These are phyloP conservation scores for Sula dactylatra DNA, from an alignment of 2,113 vertebrate species.

Conservation along the genomic window DNA sequence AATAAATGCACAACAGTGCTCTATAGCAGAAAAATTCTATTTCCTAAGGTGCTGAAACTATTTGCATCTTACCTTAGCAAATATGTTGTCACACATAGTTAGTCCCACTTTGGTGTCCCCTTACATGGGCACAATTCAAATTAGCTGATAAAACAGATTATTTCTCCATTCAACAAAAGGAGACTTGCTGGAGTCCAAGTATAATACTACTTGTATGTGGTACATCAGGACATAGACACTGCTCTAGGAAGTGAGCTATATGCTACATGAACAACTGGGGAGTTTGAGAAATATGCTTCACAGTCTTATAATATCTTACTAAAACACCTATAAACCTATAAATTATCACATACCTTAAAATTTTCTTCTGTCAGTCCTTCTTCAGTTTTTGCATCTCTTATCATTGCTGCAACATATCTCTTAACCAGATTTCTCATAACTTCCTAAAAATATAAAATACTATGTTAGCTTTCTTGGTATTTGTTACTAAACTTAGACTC, in stretches of 20 bases:
- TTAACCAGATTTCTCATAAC: conserved; percentile 94
- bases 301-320: neutral
- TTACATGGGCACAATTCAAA: neutral
- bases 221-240: neutral
- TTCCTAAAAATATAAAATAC: conserved; percentile 76
- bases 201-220: neutral
- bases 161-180: neutral
- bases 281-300: neutral
- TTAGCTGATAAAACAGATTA: neutral
- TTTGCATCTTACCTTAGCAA: neutral
- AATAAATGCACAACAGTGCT: neutral
- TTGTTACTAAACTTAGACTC: neutral
- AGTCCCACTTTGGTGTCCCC: neutral
- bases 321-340: neutral
- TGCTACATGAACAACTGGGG: neutral
- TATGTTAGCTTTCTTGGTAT: neutral
- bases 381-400: conserved; percentile 94
- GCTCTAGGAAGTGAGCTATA: neutral
- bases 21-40: neutral
- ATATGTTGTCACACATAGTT: neutral
- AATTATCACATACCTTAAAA: conserved; percentile 85
- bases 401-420: conserved; percentile 96
- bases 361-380: conserved; percentile 96
- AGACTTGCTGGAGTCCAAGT: neutral
- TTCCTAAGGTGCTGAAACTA: neutral